Evolutionary conservation across 2,113 vertebrate species (phyloP).

Genomic region (Dendropsophus ebraccatus): DNA sequence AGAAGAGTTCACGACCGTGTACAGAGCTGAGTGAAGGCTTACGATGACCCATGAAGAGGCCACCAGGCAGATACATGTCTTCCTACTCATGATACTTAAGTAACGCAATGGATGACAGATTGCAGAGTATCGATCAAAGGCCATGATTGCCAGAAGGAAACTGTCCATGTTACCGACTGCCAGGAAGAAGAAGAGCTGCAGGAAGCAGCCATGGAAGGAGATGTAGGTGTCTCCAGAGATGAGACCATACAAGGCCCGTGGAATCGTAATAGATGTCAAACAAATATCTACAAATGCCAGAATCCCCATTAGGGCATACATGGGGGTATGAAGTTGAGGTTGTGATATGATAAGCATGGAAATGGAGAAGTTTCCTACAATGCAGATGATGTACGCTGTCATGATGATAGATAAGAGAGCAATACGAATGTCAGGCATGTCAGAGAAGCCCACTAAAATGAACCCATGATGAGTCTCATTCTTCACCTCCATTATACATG

Average conservation of each 20-base stretch:
- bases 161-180: conserved; percentile 50
- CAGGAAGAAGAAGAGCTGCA: conserved; percentile 57
- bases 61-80: not conserved
- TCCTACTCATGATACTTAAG: not conserved
- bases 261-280: conserved; percentile 42
- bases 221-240: conserved; percentile 31
- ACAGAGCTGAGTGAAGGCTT: not conserved
- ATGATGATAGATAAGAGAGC: conserved; percentile 35
- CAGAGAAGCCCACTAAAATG: conserved; percentile 38
- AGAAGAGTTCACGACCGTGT: not conserved
- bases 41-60: not conserved
- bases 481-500: not conserved
- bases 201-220: conserved; percentile 51
- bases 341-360: not conserved
- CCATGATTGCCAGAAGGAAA: conserved; percentile 60
- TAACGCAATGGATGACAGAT: conserved; percentile 61
- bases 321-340: conserved; percentile 17
- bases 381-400: conserved; percentile 10
- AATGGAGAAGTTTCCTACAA: conserved; percentile 41
- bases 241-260: conserved; percentile 37
- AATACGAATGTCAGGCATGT: not conserved
- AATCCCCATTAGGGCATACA: conserved; percentile 58
- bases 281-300: conserved; percentile 42
- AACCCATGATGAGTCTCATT: conserved; percentile 13
- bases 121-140: conserved; percentile 58